Evolutionary conservation across 2,113 vertebrate genomes (phyloP), one percentile per base, ranked within the genome.

Genomic region (Pseudorectes ferrugineus): DNA sequence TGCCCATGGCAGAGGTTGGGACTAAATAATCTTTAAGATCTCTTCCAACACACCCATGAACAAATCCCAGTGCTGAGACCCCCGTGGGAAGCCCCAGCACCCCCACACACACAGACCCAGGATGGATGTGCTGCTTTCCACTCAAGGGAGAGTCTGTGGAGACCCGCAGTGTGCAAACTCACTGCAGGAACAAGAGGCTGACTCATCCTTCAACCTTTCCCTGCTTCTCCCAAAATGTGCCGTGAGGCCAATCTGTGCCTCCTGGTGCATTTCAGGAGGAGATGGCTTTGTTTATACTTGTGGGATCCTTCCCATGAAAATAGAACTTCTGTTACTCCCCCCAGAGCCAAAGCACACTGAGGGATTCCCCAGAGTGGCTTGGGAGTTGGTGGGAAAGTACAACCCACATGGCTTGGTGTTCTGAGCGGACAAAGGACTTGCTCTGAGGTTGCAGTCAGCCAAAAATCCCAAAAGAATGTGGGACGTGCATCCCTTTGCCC

Each of bases 61-160:
- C 35, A 21, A 12, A 62, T 16, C 38, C 33, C 11, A 7, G 48
- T 62, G 23, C 62, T 71, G 62, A 72, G 33, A 46, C 11, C 19
- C 26, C 16, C 12, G 1, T 16, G 31, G 38, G 18, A 16, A 54
- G 3, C 35, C 29, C 33, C 51, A 62, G 9, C 43, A 65, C 10
- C 24, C 16, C 23, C 18, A 2, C 16, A 19, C 57, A 36, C 28
- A 49, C 13, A 49, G 52, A 38, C 14, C 29, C 0, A 7, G 72
- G 33, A 2, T 21, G 66, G 24, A 2, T 3, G 3, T 3, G 33
- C 15, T 2, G 1, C 36, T 55, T 63, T 40, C 57, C 20, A 12
- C 19, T 17, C 19, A 4, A 18, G 35, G 17, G 22, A 67, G 2
- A 10, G 7, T 36, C 67, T 5, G 0, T 12, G 0, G 43, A 42